Evolutionary conservation across 2,888 invertebrate species (phyloP), one percentile per base, ranked within the genome.

Genomic region (Ophraella communa): DNA sequence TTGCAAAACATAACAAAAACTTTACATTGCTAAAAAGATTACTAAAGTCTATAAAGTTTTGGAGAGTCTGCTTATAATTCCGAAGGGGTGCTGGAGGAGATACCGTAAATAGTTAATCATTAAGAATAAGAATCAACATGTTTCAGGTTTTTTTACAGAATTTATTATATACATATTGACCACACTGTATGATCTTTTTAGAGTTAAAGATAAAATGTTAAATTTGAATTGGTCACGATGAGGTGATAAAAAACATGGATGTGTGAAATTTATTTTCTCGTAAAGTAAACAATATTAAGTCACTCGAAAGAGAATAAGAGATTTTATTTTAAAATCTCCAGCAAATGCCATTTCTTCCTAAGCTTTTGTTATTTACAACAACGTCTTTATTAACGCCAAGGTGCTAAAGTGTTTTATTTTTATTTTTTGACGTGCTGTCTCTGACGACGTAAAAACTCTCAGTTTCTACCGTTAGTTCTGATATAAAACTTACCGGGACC

Each of bases 401-500:
- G 47, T 47, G 47, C 10, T 47, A 7, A 51, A 24, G 3, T 17
- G 49, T 49, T 49, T 47, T 47, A 57, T 57, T 33, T 47, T 51
- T 59, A 51, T 51, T 51, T n/a, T 57, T 30, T 45, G 27, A 47
- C 33, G 33, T 45, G 45, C 57, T 57, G 57, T 30, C 44, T 14
- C 30, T 57, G 57, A 57, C 57, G 49, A 44, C 21, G 51, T 4
- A 33, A 49, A 35, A 59, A 59, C 39, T 59, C 39, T 59, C 51
- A 24, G 47, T 54, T 64, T 49, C 59, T 42, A 47, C 42, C 39
- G 24, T 57, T 63, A 63, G 57, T 63, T 42, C n/a, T 35, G 56
- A 54, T 59, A 64, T 64, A 65, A 65, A 65, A 65, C 57, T 61
- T 53, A 47, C 33, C n/a, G 53, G 52, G 54, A 62, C 65, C 65